Conservation (phyloP, 2,113 vertebrate species). For the Mola mola region DNA sequence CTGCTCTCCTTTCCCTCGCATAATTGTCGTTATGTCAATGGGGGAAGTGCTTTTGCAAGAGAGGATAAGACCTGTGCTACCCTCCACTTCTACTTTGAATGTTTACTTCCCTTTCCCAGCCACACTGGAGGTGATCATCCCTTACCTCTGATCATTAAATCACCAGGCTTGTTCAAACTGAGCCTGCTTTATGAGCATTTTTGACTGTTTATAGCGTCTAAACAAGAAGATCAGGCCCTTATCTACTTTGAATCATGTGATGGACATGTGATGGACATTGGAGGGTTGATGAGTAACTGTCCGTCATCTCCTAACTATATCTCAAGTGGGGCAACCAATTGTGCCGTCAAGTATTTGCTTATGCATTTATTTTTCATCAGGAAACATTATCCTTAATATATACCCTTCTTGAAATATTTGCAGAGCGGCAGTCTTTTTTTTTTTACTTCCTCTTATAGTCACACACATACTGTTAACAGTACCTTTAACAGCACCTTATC, state of each 20-base stretch:
- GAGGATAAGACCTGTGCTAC: slow-evolving; percentile 24
- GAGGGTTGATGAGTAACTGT: slow-evolving; percentile 7
- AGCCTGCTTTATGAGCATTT: slow-evolving; percentile 6
- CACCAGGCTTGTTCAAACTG: slow-evolving; percentile 20
- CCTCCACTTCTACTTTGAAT: slow-evolving; percentile 10
- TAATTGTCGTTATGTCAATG: slow-evolving; percentile 24
- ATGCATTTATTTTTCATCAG: slow-evolving; percentile 1
- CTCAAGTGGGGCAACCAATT: slow-evolving; percentile 17
- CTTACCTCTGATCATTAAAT: slow-evolving; percentile 21
- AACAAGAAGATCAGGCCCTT: neutral
- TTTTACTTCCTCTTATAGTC: too few relatives aligned
- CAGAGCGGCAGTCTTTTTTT: too few relatives aligned
- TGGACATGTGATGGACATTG: too few relatives aligned
- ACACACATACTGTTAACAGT: too few relatives aligned
- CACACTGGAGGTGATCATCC: slow-evolving; percentile 9
- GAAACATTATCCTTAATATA: too few relatives aligned
- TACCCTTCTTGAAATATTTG: too few relatives aligned
- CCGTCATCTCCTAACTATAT: slow-evolving; percentile 8
- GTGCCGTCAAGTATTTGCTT: slow-evolving; percentile 2
- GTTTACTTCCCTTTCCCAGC: neutral
- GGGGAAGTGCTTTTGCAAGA: slow-evolving; percentile 22
- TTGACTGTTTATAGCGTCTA: neutral
- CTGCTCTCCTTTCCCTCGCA: slow-evolving; percentile 23
- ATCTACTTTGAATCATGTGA: too few relatives aligned
- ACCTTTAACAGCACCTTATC: too few relatives aligned